Base-by-base conservation (phyloP, 2,888 invertebrate species). In the Acronicta psi region DNA sequence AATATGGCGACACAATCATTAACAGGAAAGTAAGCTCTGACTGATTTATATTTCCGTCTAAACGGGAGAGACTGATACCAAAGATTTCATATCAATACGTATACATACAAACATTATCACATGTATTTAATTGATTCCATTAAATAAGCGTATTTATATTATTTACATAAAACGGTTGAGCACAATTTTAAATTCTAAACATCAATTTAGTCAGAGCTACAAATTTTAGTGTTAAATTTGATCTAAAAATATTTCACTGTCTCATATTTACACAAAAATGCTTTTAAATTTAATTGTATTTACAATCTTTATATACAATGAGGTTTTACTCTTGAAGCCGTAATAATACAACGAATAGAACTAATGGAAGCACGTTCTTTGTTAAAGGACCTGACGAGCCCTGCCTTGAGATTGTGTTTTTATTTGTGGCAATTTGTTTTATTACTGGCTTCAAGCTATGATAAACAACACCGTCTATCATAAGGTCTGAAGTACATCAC, bases 1-100 rank as follows among this genome's bases (percentile, higher is more conserved):
- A 89, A 87, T 93, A 94, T 94, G 94, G 94, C 93, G 77, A 62
- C 80, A 80, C 58, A 80, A 77, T 69, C 73, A 73, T 70, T 64
- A 75, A 68, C 69, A 65, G 55, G 73, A 81, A 81, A 52, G 57
- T 50, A 55, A 79, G 80, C 82, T 83, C 80, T 77, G 77, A 73
- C 60, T 78, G 62, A 40, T 61, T 42, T 36, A 43, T 31, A 51
- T 59, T 50, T 49, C 40, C 41, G 25, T 61, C 23, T 55, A 42
- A 64, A 46, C 38, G 43, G 25, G 20, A 57, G 20, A 57, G 43
- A 65, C 73, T 60, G 65, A 73, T 45, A 72, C 59, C 20, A 41
- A 47, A 47, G 23, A 40, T 53, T 52, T 55, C 52, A 55, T 55
- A 66, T 51, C 38, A 50, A 34, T 45, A 62, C 60, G 45, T 58